Percentiles rank a stretch among this genome's conserved stretches.
Conservation (phyloP, 2,113 vertebrate species). For the Natator depressus region DNA sequence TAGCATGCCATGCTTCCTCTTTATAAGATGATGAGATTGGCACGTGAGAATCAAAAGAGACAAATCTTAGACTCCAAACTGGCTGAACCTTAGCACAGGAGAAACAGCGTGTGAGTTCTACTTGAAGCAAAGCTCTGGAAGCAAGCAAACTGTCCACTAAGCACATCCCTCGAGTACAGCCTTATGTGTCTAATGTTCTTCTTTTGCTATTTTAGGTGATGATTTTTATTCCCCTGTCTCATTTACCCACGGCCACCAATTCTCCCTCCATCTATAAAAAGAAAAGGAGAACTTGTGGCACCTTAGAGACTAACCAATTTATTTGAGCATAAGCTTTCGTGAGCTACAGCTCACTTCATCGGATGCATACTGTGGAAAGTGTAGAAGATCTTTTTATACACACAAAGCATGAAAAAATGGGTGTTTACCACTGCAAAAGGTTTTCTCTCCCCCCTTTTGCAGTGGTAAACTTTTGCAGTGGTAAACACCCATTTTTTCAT, state of each 20-base stretch:
- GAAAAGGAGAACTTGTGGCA: too few relatives aligned
- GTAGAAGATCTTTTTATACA: too few relatives aligned
- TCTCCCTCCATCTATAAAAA: background rate
- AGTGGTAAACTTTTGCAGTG: too few relatives aligned
- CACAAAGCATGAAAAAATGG: too few relatives aligned
- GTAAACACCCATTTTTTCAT: too few relatives aligned
- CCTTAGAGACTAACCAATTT: too few relatives aligned
- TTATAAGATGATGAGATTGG: background rate
- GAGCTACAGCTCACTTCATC: too few relatives aligned
- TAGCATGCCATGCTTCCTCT: background rate
- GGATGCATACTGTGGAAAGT: too few relatives aligned
- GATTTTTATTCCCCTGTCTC: background rate
- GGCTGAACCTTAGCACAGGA: background rate
- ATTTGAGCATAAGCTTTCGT: too few relatives aligned
- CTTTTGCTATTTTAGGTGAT: background rate
- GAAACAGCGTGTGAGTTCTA: background rate
- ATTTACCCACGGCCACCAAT: accelerated
- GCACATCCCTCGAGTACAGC: background rate
- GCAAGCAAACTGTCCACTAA: too few relatives aligned
- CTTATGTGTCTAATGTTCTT: background rate
- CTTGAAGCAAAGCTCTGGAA: background rate
- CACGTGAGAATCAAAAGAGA: background rate
- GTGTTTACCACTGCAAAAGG: too few relatives aligned
- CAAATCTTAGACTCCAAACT: background rate
- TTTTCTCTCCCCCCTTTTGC: too few relatives aligned